Percentiles rank a stretch among this genome's conserved stretches.
Evolutionary conservation across 2,888 invertebrate species (phyloP).

Genomic region (Noctuana brunneofusca): DNA sequence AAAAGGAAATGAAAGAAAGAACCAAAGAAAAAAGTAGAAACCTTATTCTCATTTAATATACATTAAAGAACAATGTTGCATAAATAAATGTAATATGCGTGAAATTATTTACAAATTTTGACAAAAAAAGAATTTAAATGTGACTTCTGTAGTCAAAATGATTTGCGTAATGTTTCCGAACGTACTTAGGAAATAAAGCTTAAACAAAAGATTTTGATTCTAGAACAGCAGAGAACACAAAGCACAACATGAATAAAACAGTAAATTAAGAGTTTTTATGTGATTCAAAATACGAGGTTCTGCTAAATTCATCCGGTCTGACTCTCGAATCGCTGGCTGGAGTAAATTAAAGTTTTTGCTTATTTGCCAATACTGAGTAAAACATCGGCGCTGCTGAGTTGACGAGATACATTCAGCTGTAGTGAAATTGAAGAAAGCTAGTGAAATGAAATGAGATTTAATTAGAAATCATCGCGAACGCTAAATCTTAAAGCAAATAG

Average conservation of each 20-base stretch:
- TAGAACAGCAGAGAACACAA: background rate
- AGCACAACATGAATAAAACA: constrained; percentile 32
- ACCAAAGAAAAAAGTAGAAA: background rate
- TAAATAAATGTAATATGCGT: too few relatives aligned
- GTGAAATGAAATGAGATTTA: background rate
- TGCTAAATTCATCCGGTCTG: constrained; percentile 14
- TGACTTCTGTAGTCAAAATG: background rate
- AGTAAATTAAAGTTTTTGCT: constrained; percentile 32
- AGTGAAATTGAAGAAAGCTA: background rate
- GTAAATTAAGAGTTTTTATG: constrained; percentile 29
- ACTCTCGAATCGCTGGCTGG: constrained; percentile 14
- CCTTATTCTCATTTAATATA: too few relatives aligned
- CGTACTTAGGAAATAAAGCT: background rate
- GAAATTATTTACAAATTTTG: too few relatives aligned
- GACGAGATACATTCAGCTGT: background rate
- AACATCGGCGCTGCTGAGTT: constrained; percentile 3
- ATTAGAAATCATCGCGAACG: too few relatives aligned
- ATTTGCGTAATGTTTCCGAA: background rate
- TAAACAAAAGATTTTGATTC: background rate
- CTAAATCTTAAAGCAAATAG: too few relatives aligned
- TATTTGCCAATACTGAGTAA: constrained; percentile 20
- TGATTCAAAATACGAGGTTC: constrained; percentile 26
- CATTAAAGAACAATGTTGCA: too few relatives aligned
- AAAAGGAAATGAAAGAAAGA: background rate
- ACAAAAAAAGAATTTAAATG: too few relatives aligned